Evolutionary conservation across 2,113 vertebrate species (phyloP).

Genomic region (Corydoras sp.): DNA sequence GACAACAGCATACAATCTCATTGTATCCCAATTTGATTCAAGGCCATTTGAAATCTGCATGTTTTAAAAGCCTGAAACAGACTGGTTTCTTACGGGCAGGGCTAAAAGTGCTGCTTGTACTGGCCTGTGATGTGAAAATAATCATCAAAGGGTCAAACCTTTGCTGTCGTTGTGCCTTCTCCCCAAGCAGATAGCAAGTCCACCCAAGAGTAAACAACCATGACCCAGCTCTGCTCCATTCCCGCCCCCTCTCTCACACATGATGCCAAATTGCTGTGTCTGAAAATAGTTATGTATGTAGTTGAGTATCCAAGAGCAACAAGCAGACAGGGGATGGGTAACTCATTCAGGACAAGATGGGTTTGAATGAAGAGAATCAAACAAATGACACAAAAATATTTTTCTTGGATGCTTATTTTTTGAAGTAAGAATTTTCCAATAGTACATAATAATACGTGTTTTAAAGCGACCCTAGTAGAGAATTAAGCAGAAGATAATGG

Average conservation of each 20-base stretch:
- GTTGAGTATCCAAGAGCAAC: neutral
- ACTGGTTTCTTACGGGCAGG: neutral
- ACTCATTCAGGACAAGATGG: neutral
- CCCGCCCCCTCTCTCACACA: slow-evolving; percentile 33
- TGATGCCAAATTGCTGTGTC: neutral
- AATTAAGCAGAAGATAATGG: too few species aligned
- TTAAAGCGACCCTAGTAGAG: too few species aligned
- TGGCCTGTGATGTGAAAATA: slow-evolving; percentile 46
- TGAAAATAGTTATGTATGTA: neutral
- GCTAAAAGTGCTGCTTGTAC: slow-evolving; percentile 46
- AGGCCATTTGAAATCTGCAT: too few species aligned
- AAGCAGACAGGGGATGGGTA: slow-evolving; percentile 5
- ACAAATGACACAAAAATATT: too few species aligned
- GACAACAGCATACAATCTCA: neutral
- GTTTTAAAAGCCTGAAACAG: neutral
- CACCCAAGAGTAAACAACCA: slow-evolving; percentile 58
- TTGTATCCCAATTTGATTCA: neutral
- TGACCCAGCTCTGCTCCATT: slow-evolving; percentile 15
- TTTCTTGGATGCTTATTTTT: too few species aligned
- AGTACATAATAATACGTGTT: too few species aligned
- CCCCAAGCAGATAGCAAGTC: slow-evolving; percentile 53
- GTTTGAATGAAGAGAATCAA: too few species aligned
- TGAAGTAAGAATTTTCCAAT: too few species aligned
- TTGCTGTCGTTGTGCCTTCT: neutral
- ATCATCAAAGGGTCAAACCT: slow-evolving; percentile 23